Percentiles rank a stretch among this genome's conserved stretches.
These are phyloP conservation scores for Apis laboriosa DNA, from an alignment of 1,140 invertebrate species.

Conservation along the genomic window DNA sequence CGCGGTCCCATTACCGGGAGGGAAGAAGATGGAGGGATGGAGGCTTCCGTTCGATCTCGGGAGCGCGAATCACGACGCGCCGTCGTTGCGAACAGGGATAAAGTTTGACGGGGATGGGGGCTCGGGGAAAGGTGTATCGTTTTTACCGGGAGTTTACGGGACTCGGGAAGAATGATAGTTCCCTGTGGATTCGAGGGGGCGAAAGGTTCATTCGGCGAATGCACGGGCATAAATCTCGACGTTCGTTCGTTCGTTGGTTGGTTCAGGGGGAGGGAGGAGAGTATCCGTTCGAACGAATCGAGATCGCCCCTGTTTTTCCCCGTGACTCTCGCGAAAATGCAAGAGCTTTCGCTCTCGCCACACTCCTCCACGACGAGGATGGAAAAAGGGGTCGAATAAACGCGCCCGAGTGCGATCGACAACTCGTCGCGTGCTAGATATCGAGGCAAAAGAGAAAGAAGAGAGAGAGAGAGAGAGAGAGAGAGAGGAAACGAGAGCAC, in stretches of 20 bases:
- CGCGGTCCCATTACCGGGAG: no score
- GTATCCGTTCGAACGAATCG: constrained; percentile 7
- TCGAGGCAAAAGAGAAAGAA: neutral
- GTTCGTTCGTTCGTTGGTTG: neutral
- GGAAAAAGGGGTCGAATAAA: constrained; percentile 7
- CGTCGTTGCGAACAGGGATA: constrained; percentile 1
- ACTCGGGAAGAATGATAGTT: constrained; percentile 20
- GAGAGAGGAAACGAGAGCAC: constrained; percentile 56
- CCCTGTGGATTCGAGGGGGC: constrained; percentile 11
- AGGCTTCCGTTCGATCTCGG: neutral
- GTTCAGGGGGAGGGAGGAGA: no score
- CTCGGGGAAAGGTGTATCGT: constrained; percentile 11
- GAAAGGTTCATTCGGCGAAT: constrained; percentile 32
- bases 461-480: constrained; percentile 4
- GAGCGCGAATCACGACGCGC: neutral
- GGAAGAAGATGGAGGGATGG: no score
- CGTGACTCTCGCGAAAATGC: neutral
- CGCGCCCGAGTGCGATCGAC: constrained; percentile 15
- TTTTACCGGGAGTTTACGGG: constrained; percentile 13
- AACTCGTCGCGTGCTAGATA: neutral
- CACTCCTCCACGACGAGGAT: neutral
- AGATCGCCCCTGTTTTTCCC: neutral
- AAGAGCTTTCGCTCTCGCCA: neutral
- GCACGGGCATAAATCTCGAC: constrained; percentile 26
- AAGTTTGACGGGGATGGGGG: neutral